Evolutionary conservation across 2,113 vertebrate species (phyloP).

Genomic region (Sus scrofa): DNA sequence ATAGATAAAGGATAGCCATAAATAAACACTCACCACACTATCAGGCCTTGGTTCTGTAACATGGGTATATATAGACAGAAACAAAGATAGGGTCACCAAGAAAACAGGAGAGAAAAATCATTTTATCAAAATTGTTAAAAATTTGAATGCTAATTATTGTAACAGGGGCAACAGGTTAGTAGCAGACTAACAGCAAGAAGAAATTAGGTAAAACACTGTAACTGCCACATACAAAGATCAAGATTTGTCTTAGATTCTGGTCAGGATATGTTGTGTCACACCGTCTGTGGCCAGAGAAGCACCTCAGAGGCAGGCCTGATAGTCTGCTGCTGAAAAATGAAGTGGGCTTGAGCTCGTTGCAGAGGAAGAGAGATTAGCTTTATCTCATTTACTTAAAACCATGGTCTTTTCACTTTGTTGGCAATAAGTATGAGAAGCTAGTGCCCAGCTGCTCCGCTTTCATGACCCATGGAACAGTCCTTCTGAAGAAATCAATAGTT

Average conservation of each 20-base stretch:
- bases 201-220: neutral
- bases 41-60: neutral
- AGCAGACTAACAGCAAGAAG: neutral
- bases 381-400: neutral
- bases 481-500: neutral
- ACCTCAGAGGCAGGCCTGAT: neutral
- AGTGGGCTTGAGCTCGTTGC: neutral
- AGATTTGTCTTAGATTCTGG: neutral
- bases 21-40: neutral
- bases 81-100: neutral
- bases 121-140: conserved; percentile 13
- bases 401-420: neutral
- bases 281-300: neutral
- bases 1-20: neutral
- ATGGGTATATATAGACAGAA: neutral
- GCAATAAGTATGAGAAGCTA: neutral
- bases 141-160: neutral
- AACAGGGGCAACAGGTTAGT: neutral
- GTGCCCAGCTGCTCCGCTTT: neutral
- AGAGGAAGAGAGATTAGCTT: neutral
- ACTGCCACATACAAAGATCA: neutral
- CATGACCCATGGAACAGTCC: neutral
- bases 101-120: neutral
- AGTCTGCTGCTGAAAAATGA: neutral
- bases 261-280: neutral